Conservation (phyloP, 2,888 invertebrate genomes). For the Latheticus oryzae region DNA sequence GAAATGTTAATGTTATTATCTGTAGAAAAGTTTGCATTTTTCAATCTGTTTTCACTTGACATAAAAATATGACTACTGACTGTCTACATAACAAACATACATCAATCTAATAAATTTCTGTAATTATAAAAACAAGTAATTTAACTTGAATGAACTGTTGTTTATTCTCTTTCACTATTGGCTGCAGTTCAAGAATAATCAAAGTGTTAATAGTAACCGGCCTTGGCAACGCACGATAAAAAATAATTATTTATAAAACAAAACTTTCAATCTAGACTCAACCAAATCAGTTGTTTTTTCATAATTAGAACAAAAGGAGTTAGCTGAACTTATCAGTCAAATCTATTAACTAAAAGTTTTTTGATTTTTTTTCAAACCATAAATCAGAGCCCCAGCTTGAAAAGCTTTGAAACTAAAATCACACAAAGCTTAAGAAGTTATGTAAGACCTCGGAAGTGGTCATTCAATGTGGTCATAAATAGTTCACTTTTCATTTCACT, state of each 20-base stretch:
- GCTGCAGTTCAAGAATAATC: constrained; percentile 5
- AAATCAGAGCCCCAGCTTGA: constrained; percentile 11
- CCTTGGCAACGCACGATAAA: no score
- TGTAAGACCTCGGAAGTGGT: constrained; percentile 56
- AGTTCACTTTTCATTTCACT: constrained; percentile 56
- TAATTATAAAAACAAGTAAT: constrained; percentile 1
- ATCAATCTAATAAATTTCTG: background rate
- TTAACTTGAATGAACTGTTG: constrained; percentile 1
- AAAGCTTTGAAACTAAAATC: no score
- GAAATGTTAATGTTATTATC: no score
- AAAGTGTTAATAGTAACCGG: no score
- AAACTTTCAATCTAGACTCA: no score
- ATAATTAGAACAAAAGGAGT: no score
- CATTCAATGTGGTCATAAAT: constrained; percentile 55
- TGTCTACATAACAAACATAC: constrained; percentile 2
- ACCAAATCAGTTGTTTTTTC: no score
- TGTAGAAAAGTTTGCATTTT: no score
- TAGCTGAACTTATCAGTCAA: no score
- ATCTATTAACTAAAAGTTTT: no score
- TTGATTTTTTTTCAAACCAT: constrained; percentile 8
- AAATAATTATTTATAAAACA: no score
- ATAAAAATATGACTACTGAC: constrained; percentile 3
- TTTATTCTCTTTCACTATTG: constrained; percentile 1
- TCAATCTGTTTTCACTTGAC: background rate
- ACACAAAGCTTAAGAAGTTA: constrained; percentile 57